Evolutionary conservation across 92 coral and sea anemone species (phyloP).

Genomic region (Palythoa caribaeorum): DNA sequence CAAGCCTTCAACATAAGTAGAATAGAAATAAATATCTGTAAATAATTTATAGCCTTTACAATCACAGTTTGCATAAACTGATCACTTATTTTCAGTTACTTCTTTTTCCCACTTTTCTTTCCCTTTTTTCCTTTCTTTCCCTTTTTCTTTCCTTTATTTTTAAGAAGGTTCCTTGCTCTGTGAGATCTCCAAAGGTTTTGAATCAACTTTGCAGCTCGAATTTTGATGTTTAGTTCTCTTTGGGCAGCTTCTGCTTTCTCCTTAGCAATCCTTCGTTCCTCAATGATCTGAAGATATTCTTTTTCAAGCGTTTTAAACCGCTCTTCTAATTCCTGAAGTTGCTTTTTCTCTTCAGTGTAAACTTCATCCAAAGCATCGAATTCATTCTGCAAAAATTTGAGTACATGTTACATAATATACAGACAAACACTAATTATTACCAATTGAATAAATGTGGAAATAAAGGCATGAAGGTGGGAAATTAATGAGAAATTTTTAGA

Average conservation of each 20-base stretch:
- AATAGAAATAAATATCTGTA: too few relatives aligned
- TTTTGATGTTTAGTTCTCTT: slow-evolving; percentile 84
- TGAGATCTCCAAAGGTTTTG: slow-evolving; percentile 98
- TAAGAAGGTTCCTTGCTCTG: slow-evolving; percentile 90
- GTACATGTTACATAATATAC: too few relatives aligned
- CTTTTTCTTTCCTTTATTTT: slow-evolving; percentile 86
- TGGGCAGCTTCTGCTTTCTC: slow-evolving; percentile 97
- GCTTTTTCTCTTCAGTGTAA: slow-evolving; percentile 94
- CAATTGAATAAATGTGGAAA: too few relatives aligned
- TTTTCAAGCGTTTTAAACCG: slow-evolving; percentile 91
- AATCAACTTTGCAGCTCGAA: slow-evolving; percentile 92
- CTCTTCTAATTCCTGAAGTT: slow-evolving; percentile 94
- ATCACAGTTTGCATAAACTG: too few relatives aligned
- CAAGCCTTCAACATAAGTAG: too few relatives aligned
- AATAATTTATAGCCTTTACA: too few relatives aligned
- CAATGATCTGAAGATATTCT: slow-evolving; percentile 87
- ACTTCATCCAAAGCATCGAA: slow-evolving; percentile 93
- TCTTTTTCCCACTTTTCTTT: slow-evolving; percentile 53
- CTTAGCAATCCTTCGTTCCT: slow-evolving; percentile 90
- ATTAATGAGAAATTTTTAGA: too few relatives aligned
- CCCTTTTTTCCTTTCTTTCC: slow-evolving; percentile 81
- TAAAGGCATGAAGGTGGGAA: too few relatives aligned
- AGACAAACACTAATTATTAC: too few relatives aligned
- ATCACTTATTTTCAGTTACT: too few relatives aligned
- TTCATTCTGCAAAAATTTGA: slow-evolving; percentile 74